Base-by-base conservation (phyloP, 2,888 invertebrate genomes). In the Drosophila fungiperda region DNA sequence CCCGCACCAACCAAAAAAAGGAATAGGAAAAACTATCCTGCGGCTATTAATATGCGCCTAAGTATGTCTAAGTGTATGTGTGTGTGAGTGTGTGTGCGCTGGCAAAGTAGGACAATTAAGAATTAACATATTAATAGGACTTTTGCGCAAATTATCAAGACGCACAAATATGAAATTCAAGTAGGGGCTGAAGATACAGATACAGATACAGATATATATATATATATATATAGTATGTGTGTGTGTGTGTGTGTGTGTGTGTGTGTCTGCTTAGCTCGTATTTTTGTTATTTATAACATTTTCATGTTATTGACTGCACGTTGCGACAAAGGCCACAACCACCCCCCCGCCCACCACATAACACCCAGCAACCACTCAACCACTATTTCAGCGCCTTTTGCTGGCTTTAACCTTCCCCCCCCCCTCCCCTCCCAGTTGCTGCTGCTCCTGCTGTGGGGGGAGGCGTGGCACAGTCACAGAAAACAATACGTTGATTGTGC, bases 81-180 rank as follows among this genome's bases (percentile, higher is more conserved):
- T 32, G 15, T 36, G 40, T 70, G 68, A 60, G 50, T 63, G 42
- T 57, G 64, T 59, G 68, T 60, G 72, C 15, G 32, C 45, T 65
- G 67, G 62, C 57, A 71, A 82, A 83, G 83, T 78, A 75, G 89
- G 68, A 90, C 87, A 88, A 87, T 90, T 87, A 89, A 80, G 88
- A 89, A 88, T 88, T 88, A 90, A 90, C 88, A 88, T 88, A 88
- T 88, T 88, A 88, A 88, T 88, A 89, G 87, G 82, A 90, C 65
- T 90, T 90, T 89, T 88, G 87, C 89, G 87, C 89, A 86, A 87
- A 87, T 87, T 87, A 90, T 89, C 87, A 73, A 69, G 73, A 57
- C 73, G 70, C 57, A 73, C 73, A 89, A 82, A 88, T 83, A 83
- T 89, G 88, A 78, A 77, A 72, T 68, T 72, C 73, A 69, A 73